These are phyloP conservation scores for Mormyrus hasselquistii DNA, from an alignment of 2,797 vertebrate species.

Conservation along the genomic window DNA sequence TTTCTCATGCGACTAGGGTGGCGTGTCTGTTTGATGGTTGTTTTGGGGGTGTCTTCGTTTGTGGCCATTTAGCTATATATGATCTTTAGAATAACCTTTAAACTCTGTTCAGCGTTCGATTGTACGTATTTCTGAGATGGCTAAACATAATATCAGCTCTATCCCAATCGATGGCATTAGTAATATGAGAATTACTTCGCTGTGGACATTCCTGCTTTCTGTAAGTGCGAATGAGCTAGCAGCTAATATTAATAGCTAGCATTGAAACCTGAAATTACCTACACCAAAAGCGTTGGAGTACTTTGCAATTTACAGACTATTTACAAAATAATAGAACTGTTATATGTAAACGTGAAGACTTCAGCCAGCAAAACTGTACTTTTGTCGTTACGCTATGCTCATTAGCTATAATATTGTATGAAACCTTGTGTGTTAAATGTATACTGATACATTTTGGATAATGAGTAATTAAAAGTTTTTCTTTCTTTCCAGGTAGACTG, in stretches of 20 bases:
- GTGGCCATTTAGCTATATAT: background rate
- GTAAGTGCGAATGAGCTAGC: constrained; percentile 47
- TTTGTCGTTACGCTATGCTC: background rate
- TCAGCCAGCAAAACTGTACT: background rate
- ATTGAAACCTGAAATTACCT: background rate
- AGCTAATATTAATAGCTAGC: background rate
- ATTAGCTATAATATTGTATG: background rate
- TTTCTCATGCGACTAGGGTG: constrained; percentile 21
- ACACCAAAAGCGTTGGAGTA: background rate
- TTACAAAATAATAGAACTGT: background rate
- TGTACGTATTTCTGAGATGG: constrained; percentile 45
- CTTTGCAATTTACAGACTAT: background rate
- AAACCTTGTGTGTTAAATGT: background rate
- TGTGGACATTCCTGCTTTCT: constrained; percentile 69
- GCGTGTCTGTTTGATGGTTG: background rate
- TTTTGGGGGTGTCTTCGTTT: background rate
- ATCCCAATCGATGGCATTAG: constrained; percentile 64
- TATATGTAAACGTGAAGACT: background rate
- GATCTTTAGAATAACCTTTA: background rate
- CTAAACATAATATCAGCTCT: constrained; percentile 48
- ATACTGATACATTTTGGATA: background rate
- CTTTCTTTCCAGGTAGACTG: constrained; percentile 69
- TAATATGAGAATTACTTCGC: constrained; percentile 61
- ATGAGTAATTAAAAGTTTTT: background rate
- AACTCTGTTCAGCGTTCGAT: background rate